Evolutionary conservation across 2,888 invertebrate species (phyloP), one percentile per base, ranked within the genome.

Genomic region (Heteropelma amictum): DNA sequence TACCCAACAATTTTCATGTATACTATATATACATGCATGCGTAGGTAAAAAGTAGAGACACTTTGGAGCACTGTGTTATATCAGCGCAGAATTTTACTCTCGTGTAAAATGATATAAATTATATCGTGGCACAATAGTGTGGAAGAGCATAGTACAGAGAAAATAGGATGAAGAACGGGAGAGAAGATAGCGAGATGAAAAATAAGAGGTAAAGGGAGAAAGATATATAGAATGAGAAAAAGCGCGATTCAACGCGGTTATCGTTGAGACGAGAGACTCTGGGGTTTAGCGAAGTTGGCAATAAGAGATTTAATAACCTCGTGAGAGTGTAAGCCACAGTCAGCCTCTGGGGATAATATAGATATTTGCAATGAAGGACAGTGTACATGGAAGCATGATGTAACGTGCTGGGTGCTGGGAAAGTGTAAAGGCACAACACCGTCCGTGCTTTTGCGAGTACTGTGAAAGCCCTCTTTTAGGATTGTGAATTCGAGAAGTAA

Each of bases 221-320:
- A 38, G 45, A 23, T 10, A 23, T 23, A 56, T 26, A 33, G 17
- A 47, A 49, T 35, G 68, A 51, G 49, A 40, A 58, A 68, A 49
- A 38, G 17, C 17, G 64, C 45, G 72, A 72, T 67, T 33, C 33
- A 45, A 69, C 40, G 65, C 70, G 63, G 65, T 77, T 60, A 45
- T 40, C 54, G 65, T 72, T 68, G 72, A 45, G 65, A 60, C 30
- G 53, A 51, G 45, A 64, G 53, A 64, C 58, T 53, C 60, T 53
- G 53, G 74, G 40, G 69, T 38, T 74, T 60, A 74, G 69, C 65
- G 70, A 77, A 77, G 74, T 72, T 74, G 49, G 77, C 77, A 79
- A 80, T 80, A 79, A 81, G 80, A 77, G 75, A 76, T 81, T 80
- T 80, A 80, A 81, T 82, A 80, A 81, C 80, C 72, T 79, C 74